These are phyloP conservation scores for Drosophila tripunctata DNA, from an alignment of 2,888 invertebrate genomes.

Conservation along the genomic window DNA sequence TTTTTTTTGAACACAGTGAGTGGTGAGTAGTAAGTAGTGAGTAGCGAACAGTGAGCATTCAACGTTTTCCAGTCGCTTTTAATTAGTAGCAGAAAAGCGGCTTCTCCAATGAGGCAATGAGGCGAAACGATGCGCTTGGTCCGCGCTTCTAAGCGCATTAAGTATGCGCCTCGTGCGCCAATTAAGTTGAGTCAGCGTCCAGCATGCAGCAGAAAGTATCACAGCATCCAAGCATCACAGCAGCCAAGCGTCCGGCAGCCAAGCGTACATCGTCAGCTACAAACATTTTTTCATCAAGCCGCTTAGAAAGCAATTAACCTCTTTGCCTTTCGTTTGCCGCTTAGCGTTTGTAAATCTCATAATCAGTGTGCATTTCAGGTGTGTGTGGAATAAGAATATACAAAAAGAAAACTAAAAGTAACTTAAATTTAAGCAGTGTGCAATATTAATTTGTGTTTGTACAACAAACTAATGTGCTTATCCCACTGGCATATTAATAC, in stretches of 20 bases:
- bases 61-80: constrained; percentile 54
- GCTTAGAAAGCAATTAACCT: constrained; percentile 75
- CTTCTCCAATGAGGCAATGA: constrained; percentile 41
- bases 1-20: neutral
- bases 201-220: no score
- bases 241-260: no score
- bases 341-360: constrained; percentile 55
- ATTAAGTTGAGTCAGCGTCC: constrained; percentile 71
- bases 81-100: constrained; percentile 65
- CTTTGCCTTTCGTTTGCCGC: constrained; percentile 53
- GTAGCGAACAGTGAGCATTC: constrained; percentile 28
- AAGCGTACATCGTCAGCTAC: constrained; percentile 27
- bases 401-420: constrained; percentile 9
- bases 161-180: constrained; percentile 76
- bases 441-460: neutral
- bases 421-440: constrained; percentile 13
- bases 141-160: constrained; percentile 73
- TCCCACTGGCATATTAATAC: neutral
- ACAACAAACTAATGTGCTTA: neutral
- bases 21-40: no score
- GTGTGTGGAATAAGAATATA: neutral
- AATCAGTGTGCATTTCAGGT: constrained; percentile 40
- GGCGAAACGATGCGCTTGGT: constrained; percentile 30
- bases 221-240: no score
- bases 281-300: constrained; percentile 49